These are phyloP conservation scores for Petrocephalus zakoni DNA, from an alignment of 2,113 vertebrate genomes.

Conservation along the genomic window DNA sequence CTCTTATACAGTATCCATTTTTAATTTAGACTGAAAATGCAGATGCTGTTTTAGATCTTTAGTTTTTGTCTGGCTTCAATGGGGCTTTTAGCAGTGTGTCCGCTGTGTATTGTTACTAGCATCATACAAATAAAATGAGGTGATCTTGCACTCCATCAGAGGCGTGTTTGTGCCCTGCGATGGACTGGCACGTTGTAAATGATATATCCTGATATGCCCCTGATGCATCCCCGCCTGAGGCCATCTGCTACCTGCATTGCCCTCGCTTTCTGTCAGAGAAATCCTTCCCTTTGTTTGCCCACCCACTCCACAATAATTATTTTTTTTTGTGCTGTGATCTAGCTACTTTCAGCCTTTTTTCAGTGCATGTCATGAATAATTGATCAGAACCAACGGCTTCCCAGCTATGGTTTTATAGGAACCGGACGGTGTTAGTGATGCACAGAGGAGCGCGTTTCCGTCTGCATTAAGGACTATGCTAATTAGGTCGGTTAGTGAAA, in stretches of 20 bases:
- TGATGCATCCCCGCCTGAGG: neutral
- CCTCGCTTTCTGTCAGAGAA: neutral
- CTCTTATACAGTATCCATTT: too few relatives aligned
- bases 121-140: neutral
- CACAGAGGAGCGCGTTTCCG: neutral
- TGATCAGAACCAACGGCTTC: neutral
- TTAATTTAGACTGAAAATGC: too few relatives aligned
- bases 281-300: neutral
- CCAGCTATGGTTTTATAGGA: neutral
- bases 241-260: neutral
- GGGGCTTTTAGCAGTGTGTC: neutral
- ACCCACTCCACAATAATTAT: too few relatives aligned
- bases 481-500: neutral
- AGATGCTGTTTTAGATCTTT: neutral
- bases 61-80: neutral
- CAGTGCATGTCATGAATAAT: neutral
- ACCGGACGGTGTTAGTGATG: neutral
- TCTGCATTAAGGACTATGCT: neutral
- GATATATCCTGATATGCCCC: too few relatives aligned
- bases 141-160: neutral
- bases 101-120: neutral
- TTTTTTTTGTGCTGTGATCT: neutral
- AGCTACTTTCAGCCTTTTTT: neutral
- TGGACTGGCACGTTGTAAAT: neutral
- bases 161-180: neutral